Evolutionary conservation across 2,888 invertebrate species (phyloP).

Genomic region (Plebejus anna): DNA sequence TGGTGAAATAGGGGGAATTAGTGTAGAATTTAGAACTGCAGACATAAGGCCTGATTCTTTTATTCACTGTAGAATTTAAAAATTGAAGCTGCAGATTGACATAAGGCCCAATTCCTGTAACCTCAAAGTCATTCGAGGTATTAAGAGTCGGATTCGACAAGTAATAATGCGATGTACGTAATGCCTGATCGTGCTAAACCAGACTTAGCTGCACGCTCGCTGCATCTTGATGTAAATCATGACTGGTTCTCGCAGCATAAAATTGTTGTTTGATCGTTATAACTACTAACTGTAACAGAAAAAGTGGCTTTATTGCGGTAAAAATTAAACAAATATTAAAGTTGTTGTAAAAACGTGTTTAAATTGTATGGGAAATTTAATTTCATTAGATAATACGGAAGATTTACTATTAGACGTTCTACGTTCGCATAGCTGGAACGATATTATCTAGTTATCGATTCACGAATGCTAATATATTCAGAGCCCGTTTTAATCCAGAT

Average conservation of each 20-base stretch:
- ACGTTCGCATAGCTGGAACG: neutral
- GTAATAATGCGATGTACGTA: neutral
- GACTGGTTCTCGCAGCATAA: constrained; percentile 15
- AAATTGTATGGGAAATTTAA: neutral
- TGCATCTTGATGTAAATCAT: constrained; percentile 13
- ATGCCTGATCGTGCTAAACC: neutral
- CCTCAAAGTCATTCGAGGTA: too few species aligned
- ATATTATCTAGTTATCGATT: constrained; percentile 8
- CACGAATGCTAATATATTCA: constrained; percentile 17
- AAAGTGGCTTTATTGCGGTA: neutral
- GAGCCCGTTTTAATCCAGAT: constrained; percentile 6
- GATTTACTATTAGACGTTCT: constrained; percentile 9
- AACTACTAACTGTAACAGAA: neutral
- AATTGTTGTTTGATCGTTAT: neutral
- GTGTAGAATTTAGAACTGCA: too few species aligned
- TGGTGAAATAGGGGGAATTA: too few species aligned
- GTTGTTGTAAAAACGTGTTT: neutral
- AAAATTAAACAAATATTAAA: neutral
- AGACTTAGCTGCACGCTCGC: neutral
- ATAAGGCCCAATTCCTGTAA: neutral
- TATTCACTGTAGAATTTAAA: neutral
- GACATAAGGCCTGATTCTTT: too few species aligned
- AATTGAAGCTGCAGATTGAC: too few species aligned
- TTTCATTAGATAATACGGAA: constrained; percentile 1
- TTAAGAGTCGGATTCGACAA: neutral